These are phyloP conservation scores for Pedicia rivosa DNA, from an alignment of 2,888 invertebrate genomes.

Conservation along the genomic window DNA sequence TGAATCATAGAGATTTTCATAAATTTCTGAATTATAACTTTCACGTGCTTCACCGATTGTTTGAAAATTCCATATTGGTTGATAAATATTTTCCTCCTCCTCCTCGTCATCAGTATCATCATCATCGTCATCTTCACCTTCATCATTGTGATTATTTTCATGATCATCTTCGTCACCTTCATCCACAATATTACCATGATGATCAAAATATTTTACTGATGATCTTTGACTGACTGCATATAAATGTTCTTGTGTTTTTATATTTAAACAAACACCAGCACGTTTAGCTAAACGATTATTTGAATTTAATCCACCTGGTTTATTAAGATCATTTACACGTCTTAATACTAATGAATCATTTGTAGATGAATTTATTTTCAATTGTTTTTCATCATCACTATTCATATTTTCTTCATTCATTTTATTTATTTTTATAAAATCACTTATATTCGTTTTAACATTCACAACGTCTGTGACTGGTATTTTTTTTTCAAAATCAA, in stretches of 20 bases:
- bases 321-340: too few relatives aligned
- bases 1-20: too few relatives aligned
- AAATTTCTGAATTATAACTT: conserved; percentile 14
- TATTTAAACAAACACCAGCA: too few relatives aligned
- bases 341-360: too few relatives aligned
- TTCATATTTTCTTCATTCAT: neutral
- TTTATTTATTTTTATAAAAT: neutral
- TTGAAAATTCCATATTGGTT: conserved; percentile 30
- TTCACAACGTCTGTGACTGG: neutral
- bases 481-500: neutral
- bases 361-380: too few relatives aligned
- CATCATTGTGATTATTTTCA: neutral
- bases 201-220: too few relatives aligned
- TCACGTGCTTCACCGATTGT: conserved; percentile 23
- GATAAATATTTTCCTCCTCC: conserved; percentile 27
- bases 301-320: too few relatives aligned
- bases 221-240: too few relatives aligned
- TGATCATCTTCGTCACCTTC: neutral
- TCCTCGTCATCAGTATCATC: neutral
- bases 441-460: neutral
- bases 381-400: neutral
- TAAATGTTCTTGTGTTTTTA: too few relatives aligned
- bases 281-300: too few relatives aligned
- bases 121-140: neutral
- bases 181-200: neutral